phyloP scores from a whole-genome alignment of 2,113 vertebrate genomes.

The Sturnus vulgaris region DNA sequence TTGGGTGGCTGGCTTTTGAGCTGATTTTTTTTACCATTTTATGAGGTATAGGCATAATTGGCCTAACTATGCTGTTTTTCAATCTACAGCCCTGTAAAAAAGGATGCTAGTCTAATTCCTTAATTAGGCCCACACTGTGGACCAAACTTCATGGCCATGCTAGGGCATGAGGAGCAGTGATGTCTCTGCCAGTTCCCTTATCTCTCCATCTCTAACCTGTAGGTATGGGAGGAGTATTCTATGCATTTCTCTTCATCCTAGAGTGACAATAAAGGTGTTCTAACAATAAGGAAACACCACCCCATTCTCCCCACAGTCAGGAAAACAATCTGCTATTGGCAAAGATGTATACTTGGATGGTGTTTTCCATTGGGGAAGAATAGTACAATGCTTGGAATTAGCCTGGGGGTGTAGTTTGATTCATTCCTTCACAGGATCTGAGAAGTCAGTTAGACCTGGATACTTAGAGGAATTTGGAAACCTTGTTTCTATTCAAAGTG shows the following conservation, averaged over 20 bases:
- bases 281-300: background rate
- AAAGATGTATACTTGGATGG: background rate
- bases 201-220: background rate
- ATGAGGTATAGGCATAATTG: conserved; percentile 23
- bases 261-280: background rate
- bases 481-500: background rate
- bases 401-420: background rate
- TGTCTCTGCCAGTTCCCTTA: conserved; percentile 1
- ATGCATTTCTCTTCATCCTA: background rate
- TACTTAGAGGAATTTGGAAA: background rate
- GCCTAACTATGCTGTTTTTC: conserved; percentile 1
- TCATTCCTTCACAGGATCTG: background rate
- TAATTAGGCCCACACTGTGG: conserved; percentile 12
- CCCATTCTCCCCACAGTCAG: background rate
- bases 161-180: conserved; percentile 5
- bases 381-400: background rate
- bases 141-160: conserved; percentile 7
- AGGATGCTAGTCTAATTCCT: background rate
- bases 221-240: background rate
- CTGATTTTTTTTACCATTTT: background rate
- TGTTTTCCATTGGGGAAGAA: background rate
- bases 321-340: background rate
- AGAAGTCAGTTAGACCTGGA: background rate
- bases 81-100: background rate
- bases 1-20: conserved; percentile 29